Evolutionary conservation across 2,888 invertebrate genomes (phyloP).

Genomic region (Zygogramma bicolorata): DNA sequence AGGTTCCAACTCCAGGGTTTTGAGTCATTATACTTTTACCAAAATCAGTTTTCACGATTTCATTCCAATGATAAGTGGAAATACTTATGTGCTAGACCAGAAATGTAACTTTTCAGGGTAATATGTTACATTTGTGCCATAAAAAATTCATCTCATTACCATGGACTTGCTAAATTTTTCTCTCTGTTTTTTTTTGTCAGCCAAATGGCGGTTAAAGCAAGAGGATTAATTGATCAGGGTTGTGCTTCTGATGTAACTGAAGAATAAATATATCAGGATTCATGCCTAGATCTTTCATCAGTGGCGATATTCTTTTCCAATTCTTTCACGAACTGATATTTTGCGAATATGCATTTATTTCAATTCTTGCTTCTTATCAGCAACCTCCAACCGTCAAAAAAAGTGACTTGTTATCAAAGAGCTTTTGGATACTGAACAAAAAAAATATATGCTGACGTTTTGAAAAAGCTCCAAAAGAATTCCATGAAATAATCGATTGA

Average conservation of each 20-base stretch:
- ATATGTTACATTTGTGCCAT: no score
- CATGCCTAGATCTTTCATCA: slow-evolving; percentile 76
- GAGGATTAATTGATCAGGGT: slow-evolving; percentile 52
- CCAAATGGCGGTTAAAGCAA: slow-evolving; percentile 56
- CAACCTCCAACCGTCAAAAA: slow-evolving; percentile 75
- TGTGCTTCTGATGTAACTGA: slow-evolving; percentile 71
- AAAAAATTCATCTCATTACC: no score
- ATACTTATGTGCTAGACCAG: no score
- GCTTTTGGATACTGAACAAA: slow-evolving; percentile 95
- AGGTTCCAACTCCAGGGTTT: no score
- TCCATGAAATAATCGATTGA: slow-evolving; percentile 81
- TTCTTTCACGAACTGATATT: no score
- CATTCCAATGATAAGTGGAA: no score
- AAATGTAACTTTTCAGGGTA: no score
- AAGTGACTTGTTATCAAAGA: slow-evolving; percentile 92
- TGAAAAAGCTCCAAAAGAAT: slow-evolving; percentile 84
- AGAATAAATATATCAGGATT: slow-evolving; percentile 95
- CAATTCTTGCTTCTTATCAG: slow-evolving; percentile 51
- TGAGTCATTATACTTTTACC: no score
- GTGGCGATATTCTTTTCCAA: slow-evolving; percentile 57
- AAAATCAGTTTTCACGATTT: no score
- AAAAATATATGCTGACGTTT: slow-evolving; percentile 95
- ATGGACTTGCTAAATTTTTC: no score
- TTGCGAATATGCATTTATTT: no score
- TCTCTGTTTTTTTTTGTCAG: slow-evolving; percentile 63